Evolutionary conservation across 2,888 invertebrate genomes (phyloP).

Genomic region (Andricus curvator): DNA sequence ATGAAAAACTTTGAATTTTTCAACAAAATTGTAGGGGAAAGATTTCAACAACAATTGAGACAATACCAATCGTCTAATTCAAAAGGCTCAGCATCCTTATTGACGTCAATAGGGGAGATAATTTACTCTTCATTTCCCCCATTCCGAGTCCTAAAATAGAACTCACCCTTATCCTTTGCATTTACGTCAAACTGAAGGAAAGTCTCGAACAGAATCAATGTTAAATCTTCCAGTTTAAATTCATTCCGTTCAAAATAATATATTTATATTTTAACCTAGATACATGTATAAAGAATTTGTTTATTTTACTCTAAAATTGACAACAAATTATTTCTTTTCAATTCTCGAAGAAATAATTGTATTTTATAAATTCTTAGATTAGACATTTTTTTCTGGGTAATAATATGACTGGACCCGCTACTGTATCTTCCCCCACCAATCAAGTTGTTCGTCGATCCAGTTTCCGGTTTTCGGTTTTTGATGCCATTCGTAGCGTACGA

Average conservation of each 20-base stretch:
- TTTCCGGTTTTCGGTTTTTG: constrained; percentile 11
- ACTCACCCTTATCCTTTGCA: constrained; percentile 4
- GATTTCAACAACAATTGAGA: not conserved
- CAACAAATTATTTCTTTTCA: too few species aligned
- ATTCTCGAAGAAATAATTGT: too few species aligned
- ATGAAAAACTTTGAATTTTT: not conserved
- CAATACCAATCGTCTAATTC: not conserved
- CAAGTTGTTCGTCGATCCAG: not conserved
- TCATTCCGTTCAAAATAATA: not conserved
- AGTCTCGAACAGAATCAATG: not conserved
- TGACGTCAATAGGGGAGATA: constrained; percentile 2
- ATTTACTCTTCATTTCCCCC: constrained; percentile 3
- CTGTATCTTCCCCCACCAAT: not conserved
- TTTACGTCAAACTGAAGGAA: constrained; percentile 12
- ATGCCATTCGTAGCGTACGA: constrained; percentile 2
- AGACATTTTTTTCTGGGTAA: not conserved
- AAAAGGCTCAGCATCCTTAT: not conserved
- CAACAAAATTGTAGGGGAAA: not conserved
- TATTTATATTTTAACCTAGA: not conserved
- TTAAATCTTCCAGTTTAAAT: not conserved
- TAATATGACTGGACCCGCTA: not conserved
- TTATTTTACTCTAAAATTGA: too few species aligned
- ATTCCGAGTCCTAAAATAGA: constrained; percentile 13
- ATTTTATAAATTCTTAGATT: not conserved
- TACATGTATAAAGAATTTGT: too few species aligned